Evolutionary conservation across 2,888 invertebrate species (phyloP).

Genomic region (Ferdinandea cuprea): DNA sequence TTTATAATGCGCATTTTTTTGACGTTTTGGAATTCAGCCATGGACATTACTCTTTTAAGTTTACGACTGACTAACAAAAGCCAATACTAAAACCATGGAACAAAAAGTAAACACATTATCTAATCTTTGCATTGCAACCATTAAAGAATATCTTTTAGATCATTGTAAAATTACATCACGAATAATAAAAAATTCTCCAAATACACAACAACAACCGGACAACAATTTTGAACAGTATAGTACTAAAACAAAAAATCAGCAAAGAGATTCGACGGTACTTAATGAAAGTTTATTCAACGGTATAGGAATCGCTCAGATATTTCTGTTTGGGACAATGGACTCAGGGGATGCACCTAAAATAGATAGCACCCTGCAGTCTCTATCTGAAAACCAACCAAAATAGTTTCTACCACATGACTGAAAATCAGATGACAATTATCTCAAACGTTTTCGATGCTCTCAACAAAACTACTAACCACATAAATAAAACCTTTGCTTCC

Average conservation of each 20-base stretch:
- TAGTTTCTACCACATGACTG: too few relatives aligned
- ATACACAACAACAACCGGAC: slow-evolving; percentile 5
- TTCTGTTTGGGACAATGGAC: slow-evolving; percentile 3
- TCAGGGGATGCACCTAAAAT: slow-evolving; percentile 3
- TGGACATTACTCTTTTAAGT: too few relatives aligned
- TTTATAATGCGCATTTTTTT: too few relatives aligned
- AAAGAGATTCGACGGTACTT: neutral
- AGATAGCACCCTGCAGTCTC: slow-evolving; percentile 1
- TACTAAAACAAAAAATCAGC: neutral
- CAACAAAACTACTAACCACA: slow-evolving; percentile 4
- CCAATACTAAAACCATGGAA: neutral
- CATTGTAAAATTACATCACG: neutral
- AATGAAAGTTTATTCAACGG: slow-evolving; percentile 5
- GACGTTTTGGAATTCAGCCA: too few relatives aligned
- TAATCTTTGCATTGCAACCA: slow-evolving; percentile 1
- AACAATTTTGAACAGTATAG: slow-evolving; percentile 7
- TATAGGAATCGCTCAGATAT: slow-evolving; percentile 11
- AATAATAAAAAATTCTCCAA: slow-evolving; percentile 2
- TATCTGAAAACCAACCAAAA: neutral
- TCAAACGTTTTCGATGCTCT: neutral
- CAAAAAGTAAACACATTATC: neutral
- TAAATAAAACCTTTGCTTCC: slow-evolving; percentile 2
- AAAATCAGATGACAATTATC: too few relatives aligned
- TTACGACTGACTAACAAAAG: slow-evolving; percentile 1
- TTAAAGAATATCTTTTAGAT: too few relatives aligned